Base-by-base conservation (phyloP, 2,113 vertebrate genomes). In the Tetrao urogallus region DNA sequence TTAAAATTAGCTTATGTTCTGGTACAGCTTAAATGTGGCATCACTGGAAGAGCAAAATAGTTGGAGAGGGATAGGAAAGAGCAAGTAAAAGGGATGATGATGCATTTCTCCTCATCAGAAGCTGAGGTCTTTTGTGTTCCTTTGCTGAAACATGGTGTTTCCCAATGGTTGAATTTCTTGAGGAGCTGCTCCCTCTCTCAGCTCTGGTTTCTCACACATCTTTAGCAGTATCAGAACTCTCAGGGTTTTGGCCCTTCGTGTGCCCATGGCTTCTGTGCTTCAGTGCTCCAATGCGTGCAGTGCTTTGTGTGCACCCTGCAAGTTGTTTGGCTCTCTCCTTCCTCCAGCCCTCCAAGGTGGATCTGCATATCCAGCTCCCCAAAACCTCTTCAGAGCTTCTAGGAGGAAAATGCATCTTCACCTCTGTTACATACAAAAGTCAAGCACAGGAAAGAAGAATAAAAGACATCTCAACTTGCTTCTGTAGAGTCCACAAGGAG, bases 391-490 rank as follows among this genome's bases (percentile, higher is more conserved):
- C 38, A 25, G 83, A 76, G 74, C 78, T 47, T 89, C 57, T 52
- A 8, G 19, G 87, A 95, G 75, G 63, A 78, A 95, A 54, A 38
- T 5, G 48, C 38, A 24, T 72, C 82, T 86, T 83, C 64, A 67
- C 86, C 32, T 83, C 47, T 47, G 42, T 83, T 86, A 92, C 75
- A 82, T 90, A 64, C 76, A 90, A 86, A 91, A 89, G 67, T 60
- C 64, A 52, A 52, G 72, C 75, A 64, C 63, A 72, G 82, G 69
- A 45, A 89, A 27, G 43, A 82, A 76, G 48, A 25, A 34, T 66
- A 57, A 74, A 67, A 76, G 72, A 47, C 38, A 7, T 93, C 56
- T 30, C 88, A 86, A 52, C 69, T 74, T 77, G 50, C 76, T 77
- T 63, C 82, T 48, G 36, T 20, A 7, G 7, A 47, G 20, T 48